Evolutionary conservation across 2,797 vertebrate genomes (phyloP).

Genomic region (Melanogrammus aeglefinus): DNA sequence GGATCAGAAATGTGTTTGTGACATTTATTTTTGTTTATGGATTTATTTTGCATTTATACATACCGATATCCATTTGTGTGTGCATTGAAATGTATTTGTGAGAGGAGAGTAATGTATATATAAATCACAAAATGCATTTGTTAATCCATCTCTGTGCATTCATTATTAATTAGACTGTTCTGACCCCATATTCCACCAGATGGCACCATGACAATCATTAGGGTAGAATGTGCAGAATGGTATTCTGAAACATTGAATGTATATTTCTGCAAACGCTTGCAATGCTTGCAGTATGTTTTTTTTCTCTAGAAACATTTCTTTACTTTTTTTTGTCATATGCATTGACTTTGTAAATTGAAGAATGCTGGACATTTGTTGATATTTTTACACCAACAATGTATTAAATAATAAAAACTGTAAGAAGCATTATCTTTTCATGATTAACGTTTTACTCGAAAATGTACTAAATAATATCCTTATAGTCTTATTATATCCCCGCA

Average conservation of each 20-base stretch:
- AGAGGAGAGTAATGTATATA: no score
- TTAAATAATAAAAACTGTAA: neutral
- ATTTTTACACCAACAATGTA: neutral
- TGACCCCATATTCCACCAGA: no score
- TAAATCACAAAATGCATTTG: no score
- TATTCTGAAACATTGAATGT: neutral
- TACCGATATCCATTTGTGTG: no score
- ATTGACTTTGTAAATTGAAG: neutral
- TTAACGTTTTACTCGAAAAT: neutral
- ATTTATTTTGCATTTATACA: no score
- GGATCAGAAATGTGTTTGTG: no score
- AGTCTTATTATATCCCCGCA: neutral
- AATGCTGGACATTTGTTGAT: neutral
- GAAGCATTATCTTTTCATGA: no score
- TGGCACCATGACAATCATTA: neutral
- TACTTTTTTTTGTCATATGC: neutral
- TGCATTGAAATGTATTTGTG: no score
- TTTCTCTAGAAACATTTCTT: neutral
- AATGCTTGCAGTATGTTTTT: neutral
- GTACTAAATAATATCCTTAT: neutral
- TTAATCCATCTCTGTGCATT: no score
- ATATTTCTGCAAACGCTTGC: neutral
- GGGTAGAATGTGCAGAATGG: neutral
- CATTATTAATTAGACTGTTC: no score
- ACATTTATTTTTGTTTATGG: no score